A percentile compares a stretch with the other conserved stretches of the same genome.
Conservation (phyloP, 2,113 vertebrate genomes). For the Dipodomys spectabilis region DNA sequence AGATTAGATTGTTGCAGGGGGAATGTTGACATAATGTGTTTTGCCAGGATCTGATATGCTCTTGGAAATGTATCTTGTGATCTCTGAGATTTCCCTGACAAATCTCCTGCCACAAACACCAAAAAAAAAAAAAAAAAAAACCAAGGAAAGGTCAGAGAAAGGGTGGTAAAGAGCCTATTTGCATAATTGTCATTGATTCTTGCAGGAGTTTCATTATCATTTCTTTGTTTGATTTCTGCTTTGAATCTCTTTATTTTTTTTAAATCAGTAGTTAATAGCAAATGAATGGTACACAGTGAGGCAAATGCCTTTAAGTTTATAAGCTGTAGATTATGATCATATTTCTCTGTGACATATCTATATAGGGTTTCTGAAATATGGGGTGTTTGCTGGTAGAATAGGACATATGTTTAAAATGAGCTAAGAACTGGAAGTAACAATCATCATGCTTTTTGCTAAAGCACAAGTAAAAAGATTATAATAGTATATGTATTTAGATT, state of each 20-base stretch:
- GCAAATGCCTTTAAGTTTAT: background rate
- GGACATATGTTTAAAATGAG: background rate
- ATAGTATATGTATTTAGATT: background rate
- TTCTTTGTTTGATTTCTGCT: constrained; percentile 34
- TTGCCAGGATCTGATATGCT: constrained; percentile 45
- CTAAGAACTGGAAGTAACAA: background rate
- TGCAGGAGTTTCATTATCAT: background rate
- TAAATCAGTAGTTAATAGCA: background rate
- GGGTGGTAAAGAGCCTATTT: constrained; percentile 1
- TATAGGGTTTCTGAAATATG: constrained; percentile 11
- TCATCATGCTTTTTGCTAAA: background rate
- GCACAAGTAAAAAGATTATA: background rate
- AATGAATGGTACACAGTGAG: background rate
- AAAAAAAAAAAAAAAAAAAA: too few species aligned
- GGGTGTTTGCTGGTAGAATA: background rate
- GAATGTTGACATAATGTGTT: constrained; percentile 27
- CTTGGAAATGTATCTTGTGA: constrained; percentile 58
- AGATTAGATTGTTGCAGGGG: background rate
- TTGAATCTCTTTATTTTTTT: background rate
- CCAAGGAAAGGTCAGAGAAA: constrained; percentile 28
- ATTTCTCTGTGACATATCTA: background rate
- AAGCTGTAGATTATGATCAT: background rate
- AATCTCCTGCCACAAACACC: constrained; percentile 5
- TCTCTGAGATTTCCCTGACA: constrained; percentile 30
- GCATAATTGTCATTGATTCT: constrained; percentile 3